Evolutionary conservation across 2,888 invertebrate genomes (phyloP), one percentile per base, ranked within the genome.

Genomic region (Agrotis clavis): DNA sequence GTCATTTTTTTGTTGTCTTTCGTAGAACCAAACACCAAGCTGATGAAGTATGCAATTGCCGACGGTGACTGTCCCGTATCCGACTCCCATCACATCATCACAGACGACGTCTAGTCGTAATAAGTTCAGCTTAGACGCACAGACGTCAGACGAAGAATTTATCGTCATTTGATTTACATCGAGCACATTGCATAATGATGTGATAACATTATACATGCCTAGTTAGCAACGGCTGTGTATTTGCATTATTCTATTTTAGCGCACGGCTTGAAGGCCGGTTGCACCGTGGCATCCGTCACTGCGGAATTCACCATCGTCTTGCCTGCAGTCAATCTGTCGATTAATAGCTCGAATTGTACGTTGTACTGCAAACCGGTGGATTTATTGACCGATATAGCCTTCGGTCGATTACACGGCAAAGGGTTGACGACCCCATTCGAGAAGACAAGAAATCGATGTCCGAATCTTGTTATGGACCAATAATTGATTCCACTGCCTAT

Each of bases 241-340:
- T 85, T 85, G 81, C 80, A 86, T 88, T 85, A 57, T 57, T 85
- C 84, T 85, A 87, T 88, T 87, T 85, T 74, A 81, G 79, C 73
- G 79, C 77, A 69, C 67, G 67, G 77, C 77, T 68, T 74, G 76
- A 80, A 83, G 82, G 85, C 84, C 75, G 82, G 81, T 75, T 71
- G 71, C 71, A 74, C 82, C 84, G 86, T 82, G 88, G 90, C 86
- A 90, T 91, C 86, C 88, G 84, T 87, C 83, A 85, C 77, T 75
- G 72, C 74, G 90, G 90, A 90, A 90, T 93, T 88, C 87, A 79
- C 79, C 74, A 83, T 78, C 73, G 86, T 86, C 88, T 89, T 86
- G 89, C 88, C 86, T 88, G 77, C 73, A 87, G 87, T 84, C 90
- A 88, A 90, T 87, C 90, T 87, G 85, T 85, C 83, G 85, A 85